Percentiles rank a stretch among this genome's conserved stretches.
phyloP scores from a whole-genome alignment of 2,113 vertebrate species.

The Solea solea region DNA sequence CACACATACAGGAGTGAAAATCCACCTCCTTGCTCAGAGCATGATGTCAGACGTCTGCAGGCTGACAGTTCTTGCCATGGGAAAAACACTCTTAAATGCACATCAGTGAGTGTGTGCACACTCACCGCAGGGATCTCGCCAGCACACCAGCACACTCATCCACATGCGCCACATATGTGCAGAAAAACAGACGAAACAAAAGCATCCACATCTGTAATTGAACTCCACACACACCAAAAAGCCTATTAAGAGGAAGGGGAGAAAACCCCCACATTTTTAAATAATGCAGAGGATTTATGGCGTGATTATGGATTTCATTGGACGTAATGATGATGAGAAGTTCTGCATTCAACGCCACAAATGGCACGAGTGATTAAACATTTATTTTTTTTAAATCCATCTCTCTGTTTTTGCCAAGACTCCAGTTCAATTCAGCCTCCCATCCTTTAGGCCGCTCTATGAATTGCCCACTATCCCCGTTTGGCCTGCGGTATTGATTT shows the following conservation, averaged over 20 bases:
- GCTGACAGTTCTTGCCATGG: constrained; percentile 63
- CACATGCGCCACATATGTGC: constrained; percentile 35
- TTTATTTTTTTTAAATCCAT: constrained; percentile 55
- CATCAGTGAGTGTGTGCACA: constrained; percentile 19
- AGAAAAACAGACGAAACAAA: constrained; percentile 3
- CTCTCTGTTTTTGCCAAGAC: constrained; percentile 41
- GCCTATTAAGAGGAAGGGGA: too few species aligned
- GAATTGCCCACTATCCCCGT: constrained; percentile 48
- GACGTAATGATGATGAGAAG: background rate
- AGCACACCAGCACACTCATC: constrained; percentile 22
- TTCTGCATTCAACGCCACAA: constrained; percentile 22
- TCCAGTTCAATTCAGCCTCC: constrained; percentile 56
- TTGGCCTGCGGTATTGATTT: constrained; percentile 79
- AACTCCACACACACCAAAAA: constrained; percentile 3
- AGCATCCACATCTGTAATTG: constrained; percentile 1
- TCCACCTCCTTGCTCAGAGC: constrained; percentile 54
- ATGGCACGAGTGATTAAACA: constrained; percentile 37
- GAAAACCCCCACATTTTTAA: background rate
- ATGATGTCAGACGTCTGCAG: constrained; percentile 68
- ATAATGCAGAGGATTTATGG: background rate
- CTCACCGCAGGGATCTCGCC: constrained; percentile 26
- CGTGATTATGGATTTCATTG: background rate
- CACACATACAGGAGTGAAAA: constrained; percentile 52
- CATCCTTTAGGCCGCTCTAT: constrained; percentile 60
- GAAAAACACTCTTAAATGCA: constrained; percentile 57